Evolutionary conservation across 2,113 vertebrate species (phyloP).

Genomic region (Terrapene triunguis): DNA sequence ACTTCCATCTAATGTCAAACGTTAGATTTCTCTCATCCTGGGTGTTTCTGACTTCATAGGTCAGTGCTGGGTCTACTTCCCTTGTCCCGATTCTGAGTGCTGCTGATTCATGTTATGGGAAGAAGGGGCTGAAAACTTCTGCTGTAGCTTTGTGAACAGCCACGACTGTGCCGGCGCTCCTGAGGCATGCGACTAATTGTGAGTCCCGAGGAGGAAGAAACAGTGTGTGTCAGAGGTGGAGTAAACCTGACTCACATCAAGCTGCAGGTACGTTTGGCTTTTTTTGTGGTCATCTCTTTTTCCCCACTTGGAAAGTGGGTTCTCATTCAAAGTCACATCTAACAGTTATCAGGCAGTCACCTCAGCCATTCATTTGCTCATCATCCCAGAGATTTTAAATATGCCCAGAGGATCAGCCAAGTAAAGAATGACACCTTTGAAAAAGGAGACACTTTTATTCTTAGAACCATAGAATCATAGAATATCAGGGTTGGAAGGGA

Average conservation of each 20-base stretch:
- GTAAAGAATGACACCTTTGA: neutral
- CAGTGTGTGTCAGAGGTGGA: neutral
- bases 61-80: neutral
- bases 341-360: neutral
- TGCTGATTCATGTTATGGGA: neutral
- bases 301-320: neutral
- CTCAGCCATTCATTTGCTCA: rapidly evolving
- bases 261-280: neutral
- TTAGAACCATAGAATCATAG: neutral
- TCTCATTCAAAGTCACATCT: neutral
- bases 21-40: neutral
- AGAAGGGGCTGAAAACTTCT: neutral
- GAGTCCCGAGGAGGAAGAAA: neutral
- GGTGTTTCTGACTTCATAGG: neutral
- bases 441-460: neutral
- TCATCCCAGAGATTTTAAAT: neutral
- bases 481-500: too few relatives aligned
- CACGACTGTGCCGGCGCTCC: neutral
- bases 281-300: neutral
- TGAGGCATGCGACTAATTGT: neutral
- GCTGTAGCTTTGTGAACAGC: neutral
- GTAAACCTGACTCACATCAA: neutral
- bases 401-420: neutral
- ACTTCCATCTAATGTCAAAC: neutral
- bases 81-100: neutral